A percentile compares a stretch with the other conserved stretches of the same genome.
Conservation (phyloP, 2,888 invertebrate species). For the Amphimallon solstitiale region DNA sequence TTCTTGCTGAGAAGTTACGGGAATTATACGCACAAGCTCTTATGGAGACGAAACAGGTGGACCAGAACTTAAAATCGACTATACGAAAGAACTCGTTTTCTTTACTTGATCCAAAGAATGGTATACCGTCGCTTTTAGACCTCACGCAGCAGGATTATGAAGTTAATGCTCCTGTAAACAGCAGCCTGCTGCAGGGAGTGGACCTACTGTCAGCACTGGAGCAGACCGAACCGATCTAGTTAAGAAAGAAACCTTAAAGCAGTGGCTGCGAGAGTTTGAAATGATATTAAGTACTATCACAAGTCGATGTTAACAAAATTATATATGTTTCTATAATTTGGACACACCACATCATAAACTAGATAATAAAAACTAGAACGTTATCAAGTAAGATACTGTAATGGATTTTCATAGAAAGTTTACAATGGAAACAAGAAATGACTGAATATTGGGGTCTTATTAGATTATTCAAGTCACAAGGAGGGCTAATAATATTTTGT, state of each 20-base stretch:
- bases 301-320: neutral
- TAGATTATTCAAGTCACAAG: conserved; percentile 3
- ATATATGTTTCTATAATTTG: neutral
- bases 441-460: conserved; percentile 30
- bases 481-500: too few species aligned
- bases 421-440: neutral
- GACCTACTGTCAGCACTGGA: conserved; percentile 66
- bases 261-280: conserved; percentile 41
- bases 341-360: neutral
- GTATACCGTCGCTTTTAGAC: conserved; percentile 63
- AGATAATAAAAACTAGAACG: neutral
- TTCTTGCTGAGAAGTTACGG: conserved; percentile 25
- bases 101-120: conserved; percentile 61
- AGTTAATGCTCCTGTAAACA: conserved; percentile 66
- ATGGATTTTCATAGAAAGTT: neutral
- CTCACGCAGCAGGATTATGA: conserved; percentile 67
- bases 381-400: neutral
- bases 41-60: conserved; percentile 5
- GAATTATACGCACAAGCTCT: conserved; percentile 16
- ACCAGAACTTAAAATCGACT: conserved; percentile 40
- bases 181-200: conserved; percentile 63
- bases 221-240: conserved; percentile 56
- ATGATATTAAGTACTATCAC: conserved; percentile 12
- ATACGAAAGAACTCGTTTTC: conserved; percentile 61
- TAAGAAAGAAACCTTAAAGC: conserved; percentile 42